Evolutionary conservation across 1,140 invertebrate species (phyloP).

Genomic region (Macrobrachium rosenbergii): DNA sequence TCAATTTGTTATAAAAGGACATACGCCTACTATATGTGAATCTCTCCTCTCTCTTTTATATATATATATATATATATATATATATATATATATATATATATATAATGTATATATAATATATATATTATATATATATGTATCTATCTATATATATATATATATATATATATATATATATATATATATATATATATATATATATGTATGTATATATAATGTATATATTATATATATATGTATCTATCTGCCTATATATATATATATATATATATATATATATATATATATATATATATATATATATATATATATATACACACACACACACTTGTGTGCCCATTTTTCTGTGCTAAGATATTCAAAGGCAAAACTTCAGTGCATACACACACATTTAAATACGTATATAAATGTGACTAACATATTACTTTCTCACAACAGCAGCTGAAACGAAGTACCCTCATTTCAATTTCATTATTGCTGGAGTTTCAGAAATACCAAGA

Average conservation of each 20-base stretch:
- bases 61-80: slow-evolving; percentile 22
- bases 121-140: neutral
- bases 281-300: neutral
- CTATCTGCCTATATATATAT: neutral
- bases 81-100: slow-evolving; percentile 17
- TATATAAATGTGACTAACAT: too few species aligned
- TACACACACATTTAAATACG: too few species aligned
- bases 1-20: too few species aligned
- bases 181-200: slow-evolving; percentile 18
- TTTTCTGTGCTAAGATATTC: too few species aligned
- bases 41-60: neutral
- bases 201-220: neutral
- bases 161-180: slow-evolving; percentile 2
- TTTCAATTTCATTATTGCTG: too few species aligned
- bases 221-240: slow-evolving; percentile 7
- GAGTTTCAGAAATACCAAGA: too few species aligned
- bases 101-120: slow-evolving; percentile 8
- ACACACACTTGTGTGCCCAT: neutral
- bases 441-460: too few species aligned
- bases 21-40: too few species aligned
- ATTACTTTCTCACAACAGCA: too few species aligned
- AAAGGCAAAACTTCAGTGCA: too few species aligned
- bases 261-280: neutral
- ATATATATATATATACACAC: neutral
- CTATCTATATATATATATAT: neutral